Evolutionary conservation across 2,797 vertebrate species (phyloP), one percentile per base, ranked within the genome.

Genomic region (Sparidentex hasta): DNA sequence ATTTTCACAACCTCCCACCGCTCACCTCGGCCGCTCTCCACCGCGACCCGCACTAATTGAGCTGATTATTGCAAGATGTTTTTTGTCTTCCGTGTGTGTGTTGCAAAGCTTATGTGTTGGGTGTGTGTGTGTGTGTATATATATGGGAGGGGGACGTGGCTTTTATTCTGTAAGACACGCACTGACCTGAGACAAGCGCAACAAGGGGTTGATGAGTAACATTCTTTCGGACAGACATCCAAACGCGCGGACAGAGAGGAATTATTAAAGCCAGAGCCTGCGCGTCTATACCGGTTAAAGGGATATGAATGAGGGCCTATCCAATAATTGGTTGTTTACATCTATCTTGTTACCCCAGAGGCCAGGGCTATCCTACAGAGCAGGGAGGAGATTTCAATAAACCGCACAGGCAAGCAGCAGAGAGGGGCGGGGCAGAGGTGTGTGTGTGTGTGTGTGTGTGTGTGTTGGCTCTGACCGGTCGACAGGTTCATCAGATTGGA

Each of bases 51-150:
- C 92, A 94, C 96, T 96, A 97, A 97, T 97, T 96, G 95, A 95
- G 76, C 95, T 97, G 96, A 97, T 97, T 96, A 97, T 94, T 97
- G 94, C 97, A 98, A 97, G 97, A 97, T 97, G 97, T 95, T 38
- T 38, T 38, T 38, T 11, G 87, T 54, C 38, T 38, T 38, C 38
- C 38, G 8, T 38, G 38, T 59, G 38, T 59, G 81, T 68, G 84
- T 72, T 83, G 75, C 61, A 65, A 16, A 55, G 68, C 52, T 48
- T 76, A 6, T 58, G 63, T 81, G 72, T 66, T 57, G 63, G 43
- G 65, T n/a, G 54, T 7, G 16, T 16, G 38, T 38, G 38, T 38
- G 3, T 38, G 38, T 38, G 3, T 38, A 1, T 38, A 23, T 64
- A 33, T n/a, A 14, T 46, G 56, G 66, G 33, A 41, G 5, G 64